These are phyloP conservation scores for Verasper variegatus DNA, from an alignment of 2,113 vertebrate species.

Conservation along the genomic window DNA sequence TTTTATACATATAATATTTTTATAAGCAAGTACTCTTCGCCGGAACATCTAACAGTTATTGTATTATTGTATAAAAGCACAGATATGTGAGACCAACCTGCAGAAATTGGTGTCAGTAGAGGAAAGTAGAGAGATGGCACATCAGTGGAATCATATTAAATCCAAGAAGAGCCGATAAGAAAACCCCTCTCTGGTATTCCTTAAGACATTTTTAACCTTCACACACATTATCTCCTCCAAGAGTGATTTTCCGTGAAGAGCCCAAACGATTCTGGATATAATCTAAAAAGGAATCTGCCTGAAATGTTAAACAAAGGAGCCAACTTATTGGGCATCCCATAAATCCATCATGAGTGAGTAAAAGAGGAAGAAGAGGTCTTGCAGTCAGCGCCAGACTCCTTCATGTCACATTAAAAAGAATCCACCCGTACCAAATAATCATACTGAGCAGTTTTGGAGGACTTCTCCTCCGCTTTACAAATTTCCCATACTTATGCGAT, in stretches of 20 bases:
- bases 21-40: constrained; percentile 25
- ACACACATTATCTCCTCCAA: constrained; percentile 44
- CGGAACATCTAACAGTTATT: constrained; percentile 36
- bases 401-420: constrained; percentile 52
- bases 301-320: constrained; percentile 14
- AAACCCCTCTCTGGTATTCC: constrained; percentile 38
- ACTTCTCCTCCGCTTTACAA: constrained; percentile 23
- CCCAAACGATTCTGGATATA: constrained; percentile 36
- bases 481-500: constrained; percentile 60
- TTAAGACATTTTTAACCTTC: constrained; percentile 53
- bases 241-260: constrained; percentile 26
- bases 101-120: constrained; percentile 37
- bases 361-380: constrained; percentile 18
- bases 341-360: constrained; percentile 33
- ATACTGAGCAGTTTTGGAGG: constrained; percentile 37
- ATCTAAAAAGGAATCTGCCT: constrained; percentile 22
- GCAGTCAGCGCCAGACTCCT: constrained; percentile 28
- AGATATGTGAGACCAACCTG: constrained; percentile 58
- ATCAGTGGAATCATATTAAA: constrained; percentile 61
- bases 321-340: constrained; percentile 21
- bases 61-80: constrained; percentile 44
- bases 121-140: constrained; percentile 50
- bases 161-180: constrained; percentile 42
- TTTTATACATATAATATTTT: constrained; percentile 19
- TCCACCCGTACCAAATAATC: constrained; percentile 45